Evolutionary conservation across 2,888 invertebrate species (phyloP), one percentile per base, ranked within the genome.

Genomic region (Platypus cylindrus): DNA sequence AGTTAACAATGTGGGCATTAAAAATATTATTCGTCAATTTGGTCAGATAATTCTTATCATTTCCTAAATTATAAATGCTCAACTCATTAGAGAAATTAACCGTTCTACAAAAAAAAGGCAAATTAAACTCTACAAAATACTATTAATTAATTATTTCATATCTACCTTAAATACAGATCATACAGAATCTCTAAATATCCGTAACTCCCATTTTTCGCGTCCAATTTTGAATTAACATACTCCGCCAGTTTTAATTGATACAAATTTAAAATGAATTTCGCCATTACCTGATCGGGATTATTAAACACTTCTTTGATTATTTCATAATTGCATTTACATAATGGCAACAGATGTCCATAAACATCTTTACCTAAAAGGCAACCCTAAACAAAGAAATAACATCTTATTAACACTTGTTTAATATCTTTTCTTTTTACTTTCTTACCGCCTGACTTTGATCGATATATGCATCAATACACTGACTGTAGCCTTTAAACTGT

Each of bases 241-340:
- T 86, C 86, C 66, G 84, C 79, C 25, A 89, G 68, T 59, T 90
- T 87, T 5, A 89, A 67, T 49, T 90, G 87, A 62, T 91, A 98
- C 41, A 98, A 84, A 59, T 94, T 94, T 12, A 95, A 69, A 28
- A 98, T 86, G 62, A 95, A 91, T 66, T 97, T 97, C 38, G 89
- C 85, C 89, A 97, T 93, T 5, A 98, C 94, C 66, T 90, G 87
- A 47, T 94, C 89, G 0, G 94, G 91, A 61, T 90, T 91, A 4
- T 80, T 80, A 58, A 98, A 98, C 1, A 98, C 94, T 54, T 82
- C 79, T 54, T 78, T 78, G 43, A 89, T 85, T 42, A 83, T 71
- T 50, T 77, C 72, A 59, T 86, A 73, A 64, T 87, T 91, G 55
- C 80, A 81, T 49, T 79, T 79, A 62, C 94, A 95, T 47, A 97